phyloP scores from a whole-genome alignment of 2,888 invertebrate species.

The Eubasilissa splendida region DNA sequence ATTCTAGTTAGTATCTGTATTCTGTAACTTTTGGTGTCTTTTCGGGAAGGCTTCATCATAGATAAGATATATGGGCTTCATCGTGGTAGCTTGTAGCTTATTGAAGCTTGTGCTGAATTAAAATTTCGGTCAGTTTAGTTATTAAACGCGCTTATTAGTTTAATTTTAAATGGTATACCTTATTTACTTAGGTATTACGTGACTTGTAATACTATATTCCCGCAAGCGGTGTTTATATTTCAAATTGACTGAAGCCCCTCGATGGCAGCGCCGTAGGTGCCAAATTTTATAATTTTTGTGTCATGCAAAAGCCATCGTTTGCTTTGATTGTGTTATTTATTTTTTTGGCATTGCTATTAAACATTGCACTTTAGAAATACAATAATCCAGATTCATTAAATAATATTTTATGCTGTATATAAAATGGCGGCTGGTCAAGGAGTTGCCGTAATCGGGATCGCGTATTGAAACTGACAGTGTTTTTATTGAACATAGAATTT shows the following conservation, averaged over 20 bases:
- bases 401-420: neutral
- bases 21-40: no score
- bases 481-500: neutral
- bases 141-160: no score
- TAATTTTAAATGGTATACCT: no score
- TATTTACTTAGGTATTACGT: neutral
- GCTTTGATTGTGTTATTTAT: constrained; percentile 28
- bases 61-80: no score
- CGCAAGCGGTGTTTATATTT: constrained; percentile 11
- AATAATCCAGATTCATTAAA: neutral
- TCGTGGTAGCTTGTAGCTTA: no score
- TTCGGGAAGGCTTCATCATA: no score
- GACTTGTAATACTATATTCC: neutral
- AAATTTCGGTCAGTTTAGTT: no score
- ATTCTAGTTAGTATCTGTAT: no score
- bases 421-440: constrained; percentile 15
- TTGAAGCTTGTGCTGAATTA: no score
- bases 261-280: constrained; percentile 34
- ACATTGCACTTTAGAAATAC: neutral
- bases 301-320: constrained; percentile 14
- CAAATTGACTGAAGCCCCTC: constrained; percentile 8
- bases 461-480: constrained; percentile 5
- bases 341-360: constrained; percentile 9
- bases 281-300: constrained; percentile 14
- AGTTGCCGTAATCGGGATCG: constrained; percentile 5